Evolutionary conservation across 2,888 invertebrate genomes (phyloP).

Genomic region (Cantharis lateralis): DNA sequence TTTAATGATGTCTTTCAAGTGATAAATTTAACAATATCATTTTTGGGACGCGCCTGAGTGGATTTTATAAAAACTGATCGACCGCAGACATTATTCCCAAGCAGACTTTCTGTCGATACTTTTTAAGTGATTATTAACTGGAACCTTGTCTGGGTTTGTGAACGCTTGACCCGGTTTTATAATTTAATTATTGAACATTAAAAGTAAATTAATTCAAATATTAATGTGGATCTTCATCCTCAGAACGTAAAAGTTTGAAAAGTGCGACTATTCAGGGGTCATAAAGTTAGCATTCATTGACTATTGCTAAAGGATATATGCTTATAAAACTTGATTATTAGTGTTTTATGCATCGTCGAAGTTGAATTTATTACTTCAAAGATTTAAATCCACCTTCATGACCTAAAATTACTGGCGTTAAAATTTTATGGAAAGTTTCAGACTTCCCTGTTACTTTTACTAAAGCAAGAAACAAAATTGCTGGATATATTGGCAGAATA

Average conservation of each 20-base stretch:
- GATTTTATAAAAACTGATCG: background rate
- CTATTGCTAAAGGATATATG: background rate
- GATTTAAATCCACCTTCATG: background rate
- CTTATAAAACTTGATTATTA: background rate
- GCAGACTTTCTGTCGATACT: background rate
- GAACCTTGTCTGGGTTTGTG: background rate
- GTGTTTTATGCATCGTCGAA: background rate
- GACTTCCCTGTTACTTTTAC: background rate
- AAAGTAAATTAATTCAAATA: background rate
- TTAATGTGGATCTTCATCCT: background rate
- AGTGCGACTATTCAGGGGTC: background rate
- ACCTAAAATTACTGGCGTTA: background rate
- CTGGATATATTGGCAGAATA: no score
- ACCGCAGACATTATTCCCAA: background rate
- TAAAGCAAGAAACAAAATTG: background rate
- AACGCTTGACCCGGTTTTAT: background rate
- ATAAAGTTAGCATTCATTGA: background rate
- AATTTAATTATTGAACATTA: background rate
- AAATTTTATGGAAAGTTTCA: background rate
- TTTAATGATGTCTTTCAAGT: slow-evolving; percentile 24
- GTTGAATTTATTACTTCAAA: background rate
- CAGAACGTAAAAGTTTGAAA: background rate
- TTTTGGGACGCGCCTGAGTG: background rate
- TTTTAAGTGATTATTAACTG: background rate
- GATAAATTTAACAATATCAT: background rate